Evolutionary conservation across 2,888 invertebrate genomes (phyloP).

Genomic region (Pheosia gnoma): DNA sequence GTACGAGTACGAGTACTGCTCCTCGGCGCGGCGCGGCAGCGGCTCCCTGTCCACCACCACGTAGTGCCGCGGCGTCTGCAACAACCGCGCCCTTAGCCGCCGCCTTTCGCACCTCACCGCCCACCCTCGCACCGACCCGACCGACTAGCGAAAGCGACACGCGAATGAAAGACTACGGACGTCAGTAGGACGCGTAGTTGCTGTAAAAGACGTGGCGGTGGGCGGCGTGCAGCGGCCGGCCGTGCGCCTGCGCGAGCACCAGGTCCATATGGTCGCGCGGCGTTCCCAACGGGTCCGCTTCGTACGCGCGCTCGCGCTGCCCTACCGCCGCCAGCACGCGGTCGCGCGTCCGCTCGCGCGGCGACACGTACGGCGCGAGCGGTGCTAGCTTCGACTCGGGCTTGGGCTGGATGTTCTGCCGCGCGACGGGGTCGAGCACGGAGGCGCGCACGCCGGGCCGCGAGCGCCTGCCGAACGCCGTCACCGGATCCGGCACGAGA

Average conservation of each 20-base stretch:
- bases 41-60: constrained; percentile 93
- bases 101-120: constrained; percentile 59
- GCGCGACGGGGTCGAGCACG: constrained; percentile 82
- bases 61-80: constrained; percentile 95
- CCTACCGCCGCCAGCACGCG: constrained; percentile 85
- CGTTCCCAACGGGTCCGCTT: constrained; percentile 84
- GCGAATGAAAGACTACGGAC: constrained; percentile 51
- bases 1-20: constrained; percentile 94
- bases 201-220: constrained; percentile 81
- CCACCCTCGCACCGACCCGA: constrained; percentile 66
- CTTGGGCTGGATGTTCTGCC: constrained; percentile 86
- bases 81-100: constrained; percentile 78
- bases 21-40: constrained; percentile 87
- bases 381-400: constrained; percentile 84
- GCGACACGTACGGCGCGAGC: constrained; percentile 87
- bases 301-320: constrained; percentile 83
- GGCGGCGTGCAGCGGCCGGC: constrained; percentile 76
- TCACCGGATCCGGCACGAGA: constrained; percentile 92
- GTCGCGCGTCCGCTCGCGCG: constrained; percentile 86
- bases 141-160: constrained; percentile 78
- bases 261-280: constrained; percentile 87
- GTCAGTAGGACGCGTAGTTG: constrained; percentile 80
- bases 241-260: constrained; percentile 85
- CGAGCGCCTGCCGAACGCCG: constrained; percentile 90
- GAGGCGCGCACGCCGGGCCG: constrained; percentile 75